phyloP scores from a whole-genome alignment of 2,888 invertebrate genomes.

The Chydorus sphaericus region DNA sequence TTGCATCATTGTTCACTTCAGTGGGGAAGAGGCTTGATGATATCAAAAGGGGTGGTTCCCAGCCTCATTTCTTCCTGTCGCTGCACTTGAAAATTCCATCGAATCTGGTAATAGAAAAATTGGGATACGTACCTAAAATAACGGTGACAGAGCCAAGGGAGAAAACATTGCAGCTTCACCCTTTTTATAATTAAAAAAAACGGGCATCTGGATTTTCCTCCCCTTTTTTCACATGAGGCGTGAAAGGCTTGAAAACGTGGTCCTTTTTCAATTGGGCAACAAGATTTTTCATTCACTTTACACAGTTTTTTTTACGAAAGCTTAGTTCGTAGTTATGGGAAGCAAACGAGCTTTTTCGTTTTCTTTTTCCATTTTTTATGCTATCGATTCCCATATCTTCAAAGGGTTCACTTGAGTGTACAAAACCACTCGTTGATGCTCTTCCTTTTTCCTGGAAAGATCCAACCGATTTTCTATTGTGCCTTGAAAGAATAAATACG shows the following conservation, averaged over 20 bases:
- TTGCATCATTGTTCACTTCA: too few relatives aligned
- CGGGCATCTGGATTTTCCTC: background rate
- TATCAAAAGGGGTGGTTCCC: too few relatives aligned
- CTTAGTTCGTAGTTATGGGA: too few relatives aligned
- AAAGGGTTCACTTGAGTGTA: constrained; percentile 6
- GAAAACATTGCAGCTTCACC: background rate
- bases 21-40: too few relatives aligned
- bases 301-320: too few relatives aligned
- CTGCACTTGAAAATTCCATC: too few relatives aligned
- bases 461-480: constrained; percentile 4
- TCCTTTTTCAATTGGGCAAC: too few relatives aligned
- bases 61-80: too few relatives aligned
- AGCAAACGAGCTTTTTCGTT: background rate
- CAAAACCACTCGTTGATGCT: background rate
- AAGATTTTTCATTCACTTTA: too few relatives aligned
- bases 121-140: background rate
- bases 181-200: background rate
- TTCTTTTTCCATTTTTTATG: background rate
- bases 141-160: background rate
- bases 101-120: background rate
- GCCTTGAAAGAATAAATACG: too few relatives aligned
- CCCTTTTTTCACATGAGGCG: constrained; percentile 6
- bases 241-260: constrained; percentile 12
- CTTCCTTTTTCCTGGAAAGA: background rate
- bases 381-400: background rate